These are phyloP conservation scores for Sebastes diploproa DNA, from an alignment of 2,797 vertebrate species.

Conservation along the genomic window DNA sequence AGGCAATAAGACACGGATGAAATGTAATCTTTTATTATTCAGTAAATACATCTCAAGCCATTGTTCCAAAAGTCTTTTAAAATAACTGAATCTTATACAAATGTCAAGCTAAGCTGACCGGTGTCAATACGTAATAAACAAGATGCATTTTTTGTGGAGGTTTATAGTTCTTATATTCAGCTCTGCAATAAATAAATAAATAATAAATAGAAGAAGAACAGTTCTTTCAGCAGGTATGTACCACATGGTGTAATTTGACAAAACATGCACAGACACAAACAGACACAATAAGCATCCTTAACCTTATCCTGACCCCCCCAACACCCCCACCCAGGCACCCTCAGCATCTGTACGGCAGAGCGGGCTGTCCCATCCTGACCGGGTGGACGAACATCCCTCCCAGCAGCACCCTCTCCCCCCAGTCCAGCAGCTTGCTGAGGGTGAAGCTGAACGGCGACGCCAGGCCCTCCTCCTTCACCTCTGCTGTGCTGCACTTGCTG, in stretches of 20 bases:
- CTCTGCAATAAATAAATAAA: slow-evolving; percentile 48
- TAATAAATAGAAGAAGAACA: slow-evolving; percentile 32
- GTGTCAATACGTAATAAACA: slow-evolving; percentile 37
- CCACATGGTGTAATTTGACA: slow-evolving; percentile 21
- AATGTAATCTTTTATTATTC: slow-evolving; percentile 44
- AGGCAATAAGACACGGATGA: neutral
- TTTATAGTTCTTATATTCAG: slow-evolving; percentile 18
- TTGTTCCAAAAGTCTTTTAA: slow-evolving; percentile 11
- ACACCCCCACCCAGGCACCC: neutral
- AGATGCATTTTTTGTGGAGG: slow-evolving; percentile 33
- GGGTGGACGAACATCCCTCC: slow-evolving; percentile 73
- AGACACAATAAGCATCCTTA: neutral
- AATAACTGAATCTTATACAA: slow-evolving; percentile 8
- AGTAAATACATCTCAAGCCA: slow-evolving; percentile 24
- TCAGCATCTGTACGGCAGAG: slow-evolving; percentile 79
- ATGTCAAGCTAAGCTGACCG: neutral
- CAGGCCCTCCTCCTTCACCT: slow-evolving; percentile 54
- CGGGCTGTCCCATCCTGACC: slow-evolving; percentile 77
- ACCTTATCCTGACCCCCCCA: too few relatives aligned
- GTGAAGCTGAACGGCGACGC: slow-evolving; percentile 76
- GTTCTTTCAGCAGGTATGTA: slow-evolving; percentile 10
- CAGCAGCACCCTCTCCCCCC: slow-evolving; percentile 81
- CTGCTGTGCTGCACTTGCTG: slow-evolving; percentile 13
- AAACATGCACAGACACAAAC: slow-evolving; percentile 43
- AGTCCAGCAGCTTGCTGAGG: slow-evolving; percentile 80